These are phyloP conservation scores for Myiothlypis chrysogaster DNA, from an alignment of 2,797 vertebrate species.

Conservation along the genomic window DNA sequence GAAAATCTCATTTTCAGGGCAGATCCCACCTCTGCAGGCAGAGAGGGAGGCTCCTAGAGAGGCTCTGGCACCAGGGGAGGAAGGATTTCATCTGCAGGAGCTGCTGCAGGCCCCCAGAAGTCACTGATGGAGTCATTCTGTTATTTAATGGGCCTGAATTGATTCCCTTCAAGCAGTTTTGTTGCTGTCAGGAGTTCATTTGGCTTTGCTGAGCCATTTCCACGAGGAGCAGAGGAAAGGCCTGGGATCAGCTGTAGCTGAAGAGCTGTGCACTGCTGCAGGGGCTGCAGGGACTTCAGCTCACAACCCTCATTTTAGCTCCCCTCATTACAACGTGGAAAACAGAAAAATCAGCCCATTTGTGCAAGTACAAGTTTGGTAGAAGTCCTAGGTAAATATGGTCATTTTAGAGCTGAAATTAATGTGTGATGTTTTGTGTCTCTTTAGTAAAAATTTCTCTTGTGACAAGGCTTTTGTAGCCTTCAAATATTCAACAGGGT, in stretches of 20 bases:
- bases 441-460: not conserved
- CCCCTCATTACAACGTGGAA: not conserved
- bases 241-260: not conserved
- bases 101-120: not conserved
- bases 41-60: not conserved
- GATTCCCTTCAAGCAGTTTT: not conserved
- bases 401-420: not conserved
- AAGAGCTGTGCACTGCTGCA: not conserved
- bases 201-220: conserved; percentile 5
- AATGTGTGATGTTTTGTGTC: not conserved
- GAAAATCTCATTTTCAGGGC: not conserved
- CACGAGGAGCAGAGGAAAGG: not conserved
- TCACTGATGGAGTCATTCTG: not conserved
- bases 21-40: not conserved
- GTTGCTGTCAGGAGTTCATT: conserved; percentile 9
- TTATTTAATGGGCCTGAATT: not conserved
- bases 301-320: not conserved
- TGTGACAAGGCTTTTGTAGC: not conserved
- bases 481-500: not conserved
- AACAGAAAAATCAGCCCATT: not conserved
- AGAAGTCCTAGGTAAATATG: not conserved
- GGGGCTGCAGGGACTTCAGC: not conserved
- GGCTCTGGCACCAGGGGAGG: not conserved
- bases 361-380: not conserved
- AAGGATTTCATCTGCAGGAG: not conserved